A percentile compares a stretch with the other conserved stretches of the same genome.
These are phyloP conservation scores for Malaclemys terrapin DNA, from an alignment of 2,113 vertebrate genomes.

Conservation along the genomic window DNA sequence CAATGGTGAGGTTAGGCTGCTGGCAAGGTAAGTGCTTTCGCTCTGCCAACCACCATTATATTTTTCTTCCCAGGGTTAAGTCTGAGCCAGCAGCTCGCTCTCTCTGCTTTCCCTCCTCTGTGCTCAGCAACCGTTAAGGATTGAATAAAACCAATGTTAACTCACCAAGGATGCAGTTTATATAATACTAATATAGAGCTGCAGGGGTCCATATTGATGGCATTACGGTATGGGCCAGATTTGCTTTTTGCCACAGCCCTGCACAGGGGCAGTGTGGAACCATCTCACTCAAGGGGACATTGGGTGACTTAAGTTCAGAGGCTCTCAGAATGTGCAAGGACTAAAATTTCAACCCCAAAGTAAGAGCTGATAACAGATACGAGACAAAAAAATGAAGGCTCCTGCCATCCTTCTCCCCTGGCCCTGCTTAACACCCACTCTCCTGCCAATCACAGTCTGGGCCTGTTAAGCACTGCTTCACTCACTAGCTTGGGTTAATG, in stretches of 20 bases:
- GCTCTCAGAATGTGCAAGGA: not conserved
- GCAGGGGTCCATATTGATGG: not conserved
- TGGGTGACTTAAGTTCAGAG: not conserved
- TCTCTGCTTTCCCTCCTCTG: not conserved
- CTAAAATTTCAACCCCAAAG: not conserved
- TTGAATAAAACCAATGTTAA: not conserved
- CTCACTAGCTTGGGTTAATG: not conserved
- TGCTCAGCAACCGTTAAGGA: not conserved
- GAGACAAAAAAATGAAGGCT: not conserved
- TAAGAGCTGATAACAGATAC: not conserved
- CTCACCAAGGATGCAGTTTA: not conserved
- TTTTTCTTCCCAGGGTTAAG: not conserved
- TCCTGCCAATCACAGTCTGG: not conserved
- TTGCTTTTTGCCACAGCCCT: not conserved
- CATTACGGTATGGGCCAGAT: not conserved
- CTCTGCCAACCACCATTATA: constrained; percentile 3
- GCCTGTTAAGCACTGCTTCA: not conserved
- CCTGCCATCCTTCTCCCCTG: not conserved
- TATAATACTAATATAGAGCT: not conserved
- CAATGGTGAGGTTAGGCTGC: not conserved
- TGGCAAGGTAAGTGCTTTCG: constrained; percentile 13
- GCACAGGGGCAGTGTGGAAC: not conserved
- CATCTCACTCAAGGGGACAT: not conserved
- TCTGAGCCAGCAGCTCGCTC: not conserved
- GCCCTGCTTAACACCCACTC: not conserved